Base-by-base conservation (phyloP, 2,888 invertebrate species). In the Dryobota labecula region DNA sequence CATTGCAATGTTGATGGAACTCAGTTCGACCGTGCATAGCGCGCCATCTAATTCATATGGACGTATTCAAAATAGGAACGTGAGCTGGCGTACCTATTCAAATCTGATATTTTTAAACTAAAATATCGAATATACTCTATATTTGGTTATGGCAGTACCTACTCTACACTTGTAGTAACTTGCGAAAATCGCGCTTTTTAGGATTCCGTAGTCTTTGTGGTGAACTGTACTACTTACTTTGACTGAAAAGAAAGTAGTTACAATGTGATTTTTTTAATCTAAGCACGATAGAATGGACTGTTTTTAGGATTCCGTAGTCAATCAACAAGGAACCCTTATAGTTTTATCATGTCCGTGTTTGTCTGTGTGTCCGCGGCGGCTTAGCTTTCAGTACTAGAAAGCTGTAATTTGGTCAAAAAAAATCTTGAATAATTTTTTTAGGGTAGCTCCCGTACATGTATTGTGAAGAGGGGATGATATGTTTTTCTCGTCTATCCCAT, bases 121-220 rank as follows among this genome's bases (percentile, higher is more conserved):
- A 61, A 74, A 70, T 27, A 74, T 60, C 2, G 7, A 15, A 36
- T 36, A 8, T 9, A 33, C 11, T 24, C 1, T 41, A n/a, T 7
- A 20, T 24, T 7, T 33, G 13, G 20, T 24, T 8, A 36, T 2
- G 20, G 20, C 1, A 9, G 20, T 60, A 30, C 20, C 0, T 0
- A 49, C 8, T 58, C 18, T 33, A 33, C 0, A 62, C 0, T 18
- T 24, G 2, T 18, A 58, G 11, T 33, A 36, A n/a, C n/a, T n/a
- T n/a, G n/a, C n/a, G n/a, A n/a, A n/a, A n/a, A n/a, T n/a, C n/a
- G n/a, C n/a, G n/a, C n/a, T n/a, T n/a, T n/a, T n/a, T n/a, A n/a
- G n/a, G n/a, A n/a, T n/a, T n/a, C n/a, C n/a, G n/a, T n/a, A 60
- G 57, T 47, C 74, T 71, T 79, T 67, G 66, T 78, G 41, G 65